Conservation (phyloP, 2,113 vertebrate species). For the Serinus canaria region DNA sequence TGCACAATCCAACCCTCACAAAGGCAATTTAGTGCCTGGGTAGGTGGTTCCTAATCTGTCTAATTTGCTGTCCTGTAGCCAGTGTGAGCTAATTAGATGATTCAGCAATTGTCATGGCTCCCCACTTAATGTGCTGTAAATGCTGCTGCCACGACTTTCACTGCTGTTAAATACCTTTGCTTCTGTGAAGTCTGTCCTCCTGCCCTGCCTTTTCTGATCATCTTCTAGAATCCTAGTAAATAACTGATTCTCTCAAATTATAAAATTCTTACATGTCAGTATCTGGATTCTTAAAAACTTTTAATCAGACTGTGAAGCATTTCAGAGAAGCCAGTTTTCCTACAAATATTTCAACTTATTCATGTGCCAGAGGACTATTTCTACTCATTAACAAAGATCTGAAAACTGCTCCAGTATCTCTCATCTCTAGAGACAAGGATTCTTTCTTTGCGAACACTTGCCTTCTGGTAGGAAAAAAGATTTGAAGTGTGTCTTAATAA, state of each 20-base stretch:
- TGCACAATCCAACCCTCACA: constrained; percentile 16
- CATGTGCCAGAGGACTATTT: neutral
- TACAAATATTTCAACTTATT: neutral
- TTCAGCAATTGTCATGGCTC: constrained; percentile 53
- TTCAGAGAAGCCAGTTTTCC: neutral
- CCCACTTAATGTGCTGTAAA: neutral
- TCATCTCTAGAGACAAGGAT: neutral
- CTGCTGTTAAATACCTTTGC: neutral
- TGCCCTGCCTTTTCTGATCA: neutral
- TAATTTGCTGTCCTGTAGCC: constrained; percentile 51
- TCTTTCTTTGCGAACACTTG: neutral
- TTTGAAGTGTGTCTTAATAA: neutral
- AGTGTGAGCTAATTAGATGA: constrained; percentile 50
- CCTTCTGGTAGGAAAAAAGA: neutral
- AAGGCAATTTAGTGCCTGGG: constrained; percentile 36
- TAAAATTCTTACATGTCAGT: neutral
- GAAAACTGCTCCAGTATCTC: neutral
- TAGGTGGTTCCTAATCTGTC: constrained; percentile 54
- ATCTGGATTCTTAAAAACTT: constrained; percentile 1
- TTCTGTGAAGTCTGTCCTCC: neutral
- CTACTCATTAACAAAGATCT: constrained; percentile 7
- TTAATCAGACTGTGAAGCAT: neutral
- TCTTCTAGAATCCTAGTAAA: neutral
- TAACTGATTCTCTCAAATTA: neutral
- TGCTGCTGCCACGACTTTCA: neutral